Conservation (phyloP, 1,140 invertebrate genomes). For the Akabosia matsudoensis region DNA sequence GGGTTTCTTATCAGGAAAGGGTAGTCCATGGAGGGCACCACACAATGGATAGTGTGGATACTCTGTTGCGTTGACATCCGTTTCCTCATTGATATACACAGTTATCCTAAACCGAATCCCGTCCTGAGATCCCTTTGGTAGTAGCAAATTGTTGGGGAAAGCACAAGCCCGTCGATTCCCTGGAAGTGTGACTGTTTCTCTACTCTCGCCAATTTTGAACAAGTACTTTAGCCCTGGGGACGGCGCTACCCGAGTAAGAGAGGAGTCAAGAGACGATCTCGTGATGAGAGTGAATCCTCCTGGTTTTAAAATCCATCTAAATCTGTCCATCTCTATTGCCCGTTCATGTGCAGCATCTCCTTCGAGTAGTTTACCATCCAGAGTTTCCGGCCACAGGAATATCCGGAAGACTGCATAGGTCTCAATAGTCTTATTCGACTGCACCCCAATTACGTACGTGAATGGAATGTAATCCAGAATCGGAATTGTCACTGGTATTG, state of each 20-base stretch:
- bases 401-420: background rate
- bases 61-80: slow-evolving; percentile 21
- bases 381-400: background rate
- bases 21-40: background rate
- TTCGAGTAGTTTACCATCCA: background rate
- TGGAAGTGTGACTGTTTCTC: background rate
- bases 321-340: background rate
- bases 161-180: background rate
- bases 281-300: background rate
- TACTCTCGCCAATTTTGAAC: background rate
- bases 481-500: background rate
- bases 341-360: background rate
- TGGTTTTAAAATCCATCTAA: background rate
- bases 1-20: background rate
- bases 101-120: background rate
- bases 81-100: background rate
- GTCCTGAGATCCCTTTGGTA: background rate
- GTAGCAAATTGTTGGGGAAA: background rate
- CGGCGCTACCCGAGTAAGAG: background rate
- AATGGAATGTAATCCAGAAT: background rate
- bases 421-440: background rate
- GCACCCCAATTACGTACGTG: background rate
- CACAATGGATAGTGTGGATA: background rate
- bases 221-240: background rate
- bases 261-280: background rate